phyloP scores from a whole-genome alignment of 2,113 vertebrate genomes.

The Clarias magur region DNA sequence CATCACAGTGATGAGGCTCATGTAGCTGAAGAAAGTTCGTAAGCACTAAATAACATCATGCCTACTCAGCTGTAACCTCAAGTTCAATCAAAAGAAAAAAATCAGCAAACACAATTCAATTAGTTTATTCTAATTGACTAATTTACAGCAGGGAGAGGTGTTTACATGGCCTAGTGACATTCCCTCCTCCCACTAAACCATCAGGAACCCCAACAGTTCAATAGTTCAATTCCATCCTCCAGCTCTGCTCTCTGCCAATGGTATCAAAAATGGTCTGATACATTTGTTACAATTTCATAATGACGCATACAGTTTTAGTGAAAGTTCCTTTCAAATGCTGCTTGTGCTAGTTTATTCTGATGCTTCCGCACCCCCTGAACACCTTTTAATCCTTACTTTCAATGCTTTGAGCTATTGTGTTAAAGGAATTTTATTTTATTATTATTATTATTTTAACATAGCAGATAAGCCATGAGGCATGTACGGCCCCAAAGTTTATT shows the following conservation, averaged over 20 bases:
- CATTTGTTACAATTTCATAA: background rate
- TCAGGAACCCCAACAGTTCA: background rate
- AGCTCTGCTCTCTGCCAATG: conserved; percentile 1
- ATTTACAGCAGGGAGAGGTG: background rate
- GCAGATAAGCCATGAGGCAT: background rate
- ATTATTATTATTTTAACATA: too few species aligned
- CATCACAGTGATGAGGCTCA: background rate
- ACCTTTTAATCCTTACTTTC: background rate
- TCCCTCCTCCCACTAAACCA: background rate
- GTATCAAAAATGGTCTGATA: background rate
- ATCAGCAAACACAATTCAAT: background rate
- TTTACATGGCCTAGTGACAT: background rate
- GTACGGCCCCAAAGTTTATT: background rate
- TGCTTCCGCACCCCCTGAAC: background rate
- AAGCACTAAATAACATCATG: too few species aligned
- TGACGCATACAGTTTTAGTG: background rate
- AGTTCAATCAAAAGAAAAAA: too few species aligned
- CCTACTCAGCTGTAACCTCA: background rate
- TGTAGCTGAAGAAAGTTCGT: background rate
- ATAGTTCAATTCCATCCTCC: background rate
- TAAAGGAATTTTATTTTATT: background rate
- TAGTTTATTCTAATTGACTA: background rate
- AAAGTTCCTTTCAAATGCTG: background rate
- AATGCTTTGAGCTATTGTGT: background rate
- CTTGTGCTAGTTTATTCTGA: background rate